Evolutionary conservation across 2,113 vertebrate genomes (phyloP), one percentile per base, ranked within the genome.

Genomic region (Aythya baeri): DNA sequence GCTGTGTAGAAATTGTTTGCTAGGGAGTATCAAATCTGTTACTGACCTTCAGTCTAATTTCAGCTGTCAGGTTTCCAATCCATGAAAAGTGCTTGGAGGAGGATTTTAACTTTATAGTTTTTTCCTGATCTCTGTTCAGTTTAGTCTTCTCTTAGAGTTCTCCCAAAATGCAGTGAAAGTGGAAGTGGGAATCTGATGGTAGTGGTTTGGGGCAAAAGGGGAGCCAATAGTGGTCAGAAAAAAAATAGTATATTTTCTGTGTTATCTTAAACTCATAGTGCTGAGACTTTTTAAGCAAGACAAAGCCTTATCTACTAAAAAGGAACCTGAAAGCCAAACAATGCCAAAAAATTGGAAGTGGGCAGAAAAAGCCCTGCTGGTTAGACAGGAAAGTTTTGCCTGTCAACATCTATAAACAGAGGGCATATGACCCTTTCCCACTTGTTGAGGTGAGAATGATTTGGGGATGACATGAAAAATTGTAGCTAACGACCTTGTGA

Each of bases 381-480:
- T 84, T 70, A 66, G 49, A 52, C 32, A 57, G 38, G 16, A 21
- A 65, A 49, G 29, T 36, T 85, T 84, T 50, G 20, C 72, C 73
- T 6, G 2, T 41, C 50, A 61, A 0, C 20, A 9, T 50, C 16
- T 74, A 20, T 7, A 23, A 2, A 13, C 0, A 32, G 46, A 50
- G 11, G 72, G 27, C 0, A 0, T 13, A 41, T 62, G 34, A 49
- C 6, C 4, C 17, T 8, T 12, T 75, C 16, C 22, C 13, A 75
- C 16, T 38, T 27, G 34, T 66, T 41, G 17, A 25, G 36, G 62
- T 27, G 36, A 41, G 25, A 63, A 26, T 63, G 36, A 65, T 82
- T 62, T 79, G 44, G 62, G 57, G 29, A 38, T 72, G 15, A 18
- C 13, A 16, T 17, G 10, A 76, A 90, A 27, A 7, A 4, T 38